Evolutionary conservation across 2,888 invertebrate genomes (phyloP), one percentile per base, ranked within the genome.

Genomic region (Eupithecia exiguata): DNA sequence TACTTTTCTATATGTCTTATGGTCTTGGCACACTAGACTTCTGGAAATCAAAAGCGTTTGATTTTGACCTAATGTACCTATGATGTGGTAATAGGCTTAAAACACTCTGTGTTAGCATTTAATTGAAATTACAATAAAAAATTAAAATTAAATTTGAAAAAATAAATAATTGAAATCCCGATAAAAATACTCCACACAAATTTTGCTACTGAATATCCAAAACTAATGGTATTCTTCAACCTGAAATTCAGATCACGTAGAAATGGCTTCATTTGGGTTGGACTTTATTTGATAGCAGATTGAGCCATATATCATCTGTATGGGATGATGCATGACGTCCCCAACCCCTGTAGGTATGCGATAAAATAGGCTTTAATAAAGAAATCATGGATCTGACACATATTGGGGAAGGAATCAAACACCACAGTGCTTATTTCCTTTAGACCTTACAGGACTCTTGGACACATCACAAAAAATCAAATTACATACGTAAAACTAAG

Each of bases 241-340:
- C 35, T 65, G 38, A 65, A n/a, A 65, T 65, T 65, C 38, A n/a
- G 38, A 65, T 38, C 65, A 65, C 65, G 65, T 65, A 65, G 35
- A 65, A n/a, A 49, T 6, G 36, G 35, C 36, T 65, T 65, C 65
- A 65, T 65, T 36, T 38, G 35, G 62, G 62, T 35, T 35, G 62
- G 35, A 62, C 62, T 62, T 35, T 62, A 62, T 62, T 62, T 30
- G 62, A 62, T 7, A 62, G 18, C 62, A 18, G 62, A 35, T 35
- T 62, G 62, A 62, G 35, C 18, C 35, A 62, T 62, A 18, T 16
- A 0, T 62, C 62, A 62, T 35, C 30, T 61, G 18, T 25, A 61
- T 61, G 30, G 61, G 30, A 61, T 61, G 16, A 61, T 61, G 30
- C 30, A 61, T 30, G 61, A 61, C 16, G 14, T 58, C 16, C 30